These are phyloP conservation scores for Lutraria rhynchaena DNA, from an alignment of 1,140 invertebrate genomes.

Conservation along the genomic window DNA sequence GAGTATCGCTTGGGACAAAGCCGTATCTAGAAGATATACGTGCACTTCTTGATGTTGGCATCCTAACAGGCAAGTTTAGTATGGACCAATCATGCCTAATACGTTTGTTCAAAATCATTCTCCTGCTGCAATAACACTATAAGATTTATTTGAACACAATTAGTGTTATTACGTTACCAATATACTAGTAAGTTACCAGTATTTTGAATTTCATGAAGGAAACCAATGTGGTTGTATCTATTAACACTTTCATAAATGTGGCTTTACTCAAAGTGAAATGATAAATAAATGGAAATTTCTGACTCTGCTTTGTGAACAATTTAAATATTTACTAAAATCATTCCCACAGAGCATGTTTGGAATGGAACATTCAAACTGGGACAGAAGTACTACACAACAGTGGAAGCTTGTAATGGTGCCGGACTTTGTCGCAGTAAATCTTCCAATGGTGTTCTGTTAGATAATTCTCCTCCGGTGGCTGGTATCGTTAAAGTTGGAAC, in stretches of 20 bases:
- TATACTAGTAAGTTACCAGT: too few relatives aligned
- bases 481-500: constrained; percentile 58
- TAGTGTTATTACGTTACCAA: too few relatives aligned
- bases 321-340: not conserved
- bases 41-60: constrained; percentile 43
- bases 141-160: too few relatives aligned
- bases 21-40: constrained; percentile 33
- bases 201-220: too few relatives aligned
- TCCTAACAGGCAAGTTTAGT: constrained; percentile 55
- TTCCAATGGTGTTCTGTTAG: constrained; percentile 64
- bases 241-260: too few relatives aligned
- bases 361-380: constrained; percentile 48
- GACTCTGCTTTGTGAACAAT: not conserved
- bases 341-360: constrained; percentile 58
- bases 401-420: constrained; percentile 63
- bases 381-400: constrained; percentile 50
- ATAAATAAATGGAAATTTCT: too few relatives aligned
- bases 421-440: constrained; percentile 53
- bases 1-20: constrained; percentile 42
- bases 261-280: too few relatives aligned
- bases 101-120: too few relatives aligned
- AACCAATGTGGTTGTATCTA: too few relatives aligned
- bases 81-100: too few relatives aligned
- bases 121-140: too few relatives aligned
- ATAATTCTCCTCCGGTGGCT: constrained; percentile 60